A percentile compares a stretch with the other conserved stretches of the same genome.
Evolutionary conservation across 2,797 vertebrate genomes (phyloP).

Genomic region (Gymnothorax javanicus): DNA sequence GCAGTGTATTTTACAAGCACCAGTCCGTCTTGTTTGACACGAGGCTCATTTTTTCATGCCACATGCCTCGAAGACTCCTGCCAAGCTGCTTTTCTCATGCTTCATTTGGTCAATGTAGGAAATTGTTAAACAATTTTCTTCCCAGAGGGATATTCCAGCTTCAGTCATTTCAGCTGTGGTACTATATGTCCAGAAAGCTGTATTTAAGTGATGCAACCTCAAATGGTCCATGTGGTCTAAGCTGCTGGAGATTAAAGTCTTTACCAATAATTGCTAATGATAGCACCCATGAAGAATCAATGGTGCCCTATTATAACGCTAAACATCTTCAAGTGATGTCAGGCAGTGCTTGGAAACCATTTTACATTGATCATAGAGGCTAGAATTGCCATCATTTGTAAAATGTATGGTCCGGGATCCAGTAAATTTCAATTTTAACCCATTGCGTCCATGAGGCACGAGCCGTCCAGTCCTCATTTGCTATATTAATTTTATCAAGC

Average conservation of each 20-base stretch:
- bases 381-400: background rate
- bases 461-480: too few relatives aligned
- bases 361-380: background rate
- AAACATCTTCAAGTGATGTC: background rate
- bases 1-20: background rate
- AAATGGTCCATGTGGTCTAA: background rate
- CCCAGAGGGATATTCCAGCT: conserved; percentile 2
- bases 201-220: background rate
- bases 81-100: background rate
- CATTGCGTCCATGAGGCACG: too few relatives aligned
- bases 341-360: background rate
- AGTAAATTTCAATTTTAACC: background rate
- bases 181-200: background rate
- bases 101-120: background rate
- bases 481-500: too few relatives aligned
- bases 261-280: background rate
- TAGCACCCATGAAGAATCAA: background rate
- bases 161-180: background rate
- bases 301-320: too few relatives aligned
- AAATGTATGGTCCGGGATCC: background rate
- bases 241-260: background rate
- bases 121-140: background rate
- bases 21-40: background rate
- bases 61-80: background rate
- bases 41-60: background rate